These are phyloP conservation scores for Chrysolina oricalcia DNA, from an alignment of 2,888 invertebrate genomes.

Conservation along the genomic window DNA sequence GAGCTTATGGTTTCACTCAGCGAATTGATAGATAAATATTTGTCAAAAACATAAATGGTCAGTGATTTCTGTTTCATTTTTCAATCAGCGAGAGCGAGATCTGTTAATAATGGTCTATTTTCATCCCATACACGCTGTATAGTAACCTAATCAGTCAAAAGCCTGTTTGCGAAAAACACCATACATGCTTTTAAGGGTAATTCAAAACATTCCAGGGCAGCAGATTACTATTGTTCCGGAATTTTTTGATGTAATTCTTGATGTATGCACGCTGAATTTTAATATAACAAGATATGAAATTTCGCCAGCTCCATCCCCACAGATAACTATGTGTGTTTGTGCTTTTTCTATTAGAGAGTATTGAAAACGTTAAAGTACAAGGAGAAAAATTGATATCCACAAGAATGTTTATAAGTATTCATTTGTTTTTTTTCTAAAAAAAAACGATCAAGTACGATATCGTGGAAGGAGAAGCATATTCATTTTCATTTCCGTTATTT, in stretches of 20 bases:
- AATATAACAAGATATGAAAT: neutral
- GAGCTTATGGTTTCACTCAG: too few species aligned
- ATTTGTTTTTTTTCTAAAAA: too few species aligned
- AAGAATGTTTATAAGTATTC: too few species aligned
- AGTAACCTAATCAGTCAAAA: neutral
- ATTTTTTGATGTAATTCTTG: conserved; percentile 15
- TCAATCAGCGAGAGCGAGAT: too few species aligned
- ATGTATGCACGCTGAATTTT: conserved; percentile 15
- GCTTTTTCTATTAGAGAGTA: neutral
- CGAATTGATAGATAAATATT: too few species aligned
- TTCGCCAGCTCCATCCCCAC: neutral
- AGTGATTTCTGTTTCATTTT: too few species aligned
- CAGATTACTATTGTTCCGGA: conserved; percentile 13
- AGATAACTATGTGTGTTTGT: neutral
- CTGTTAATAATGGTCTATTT: neutral
- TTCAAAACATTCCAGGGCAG: conserved; percentile 3
- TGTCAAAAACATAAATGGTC: too few species aligned
- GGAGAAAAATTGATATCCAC: too few species aligned
- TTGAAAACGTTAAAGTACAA: too few species aligned
- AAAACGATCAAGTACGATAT: too few species aligned
- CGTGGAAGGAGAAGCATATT: too few species aligned
- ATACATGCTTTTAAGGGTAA: neutral
- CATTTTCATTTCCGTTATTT: too few species aligned
- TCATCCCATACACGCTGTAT: neutral
- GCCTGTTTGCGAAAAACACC: neutral